A percentile compares a stretch with the other conserved stretches of the same genome.
phyloP scores from a whole-genome alignment of 92 coral and sea anemone species.

The Actinernus sp. region DNA sequence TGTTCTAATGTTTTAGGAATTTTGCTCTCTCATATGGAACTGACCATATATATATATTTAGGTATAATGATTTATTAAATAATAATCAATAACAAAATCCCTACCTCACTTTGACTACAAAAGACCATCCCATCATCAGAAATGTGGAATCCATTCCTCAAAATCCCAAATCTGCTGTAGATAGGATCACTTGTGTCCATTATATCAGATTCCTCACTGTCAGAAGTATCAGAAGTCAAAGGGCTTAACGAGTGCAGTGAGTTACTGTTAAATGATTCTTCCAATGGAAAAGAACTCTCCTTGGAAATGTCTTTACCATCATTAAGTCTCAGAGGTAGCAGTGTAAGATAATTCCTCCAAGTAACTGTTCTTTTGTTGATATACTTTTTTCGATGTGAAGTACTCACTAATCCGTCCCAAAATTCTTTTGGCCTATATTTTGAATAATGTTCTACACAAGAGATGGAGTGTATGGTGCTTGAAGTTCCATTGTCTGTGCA shows the following conservation, averaged over 20 bases:
- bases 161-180: slow-evolving; percentile 54
- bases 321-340: slow-evolving; percentile 2
- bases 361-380: background rate
- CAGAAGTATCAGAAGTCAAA: slow-evolving; percentile 23
- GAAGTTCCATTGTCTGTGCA: too few relatives aligned
- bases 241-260: too few relatives aligned
- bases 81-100: too few relatives aligned
- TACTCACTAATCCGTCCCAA: slow-evolving; percentile 10
- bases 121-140: slow-evolving; percentile 90
- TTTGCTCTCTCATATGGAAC: too few relatives aligned
- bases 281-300: too few relatives aligned
- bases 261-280: background rate
- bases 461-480: too few relatives aligned
- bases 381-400: slow-evolving; percentile 11
- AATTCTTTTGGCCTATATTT: slow-evolving; percentile 10
- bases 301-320: background rate
- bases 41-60: too few relatives aligned
- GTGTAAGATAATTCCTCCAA: slow-evolving; percentile 18
- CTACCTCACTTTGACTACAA: slow-evolving; percentile 72
- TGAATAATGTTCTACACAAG: background rate
- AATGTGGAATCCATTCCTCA: slow-evolving; percentile 71
- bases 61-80: too few relatives aligned
- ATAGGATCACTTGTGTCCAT: slow-evolving; percentile 44
- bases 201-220: slow-evolving; percentile 30
- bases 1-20: too few relatives aligned